A percentile compares a stretch with the other conserved stretches of the same genome.
Evolutionary conservation across 2,113 vertebrate species (phyloP).

Genomic region (Trichomycterus rosablanca): DNA sequence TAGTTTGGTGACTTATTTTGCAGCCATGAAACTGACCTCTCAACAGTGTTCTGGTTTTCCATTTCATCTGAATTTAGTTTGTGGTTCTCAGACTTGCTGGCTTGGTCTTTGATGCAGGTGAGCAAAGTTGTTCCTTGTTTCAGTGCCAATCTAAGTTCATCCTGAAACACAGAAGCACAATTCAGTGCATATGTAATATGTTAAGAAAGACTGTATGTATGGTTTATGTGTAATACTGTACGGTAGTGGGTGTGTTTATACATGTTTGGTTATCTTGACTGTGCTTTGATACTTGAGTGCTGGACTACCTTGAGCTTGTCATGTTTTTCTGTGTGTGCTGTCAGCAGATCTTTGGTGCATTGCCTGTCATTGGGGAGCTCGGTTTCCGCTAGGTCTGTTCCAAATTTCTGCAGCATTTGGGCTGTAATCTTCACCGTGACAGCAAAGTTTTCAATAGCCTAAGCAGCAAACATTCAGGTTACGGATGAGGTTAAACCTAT

Average conservation of each 20-base stretch:
- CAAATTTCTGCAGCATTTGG: constrained; percentile 87
- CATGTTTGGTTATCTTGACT: too few species aligned
- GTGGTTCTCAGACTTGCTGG: constrained; percentile 68
- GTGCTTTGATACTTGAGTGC: background rate
- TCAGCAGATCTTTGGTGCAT: constrained; percentile 83
- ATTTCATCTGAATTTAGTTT: constrained; percentile 79
- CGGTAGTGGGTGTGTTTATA: background rate
- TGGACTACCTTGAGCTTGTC: constrained; percentile 76
- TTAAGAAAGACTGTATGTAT: background rate
- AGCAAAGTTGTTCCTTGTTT: constrained; percentile 85
- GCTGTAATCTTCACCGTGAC: constrained; percentile 88
- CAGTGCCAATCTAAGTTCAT: constrained; percentile 80
- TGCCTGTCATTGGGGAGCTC: constrained; percentile 84
- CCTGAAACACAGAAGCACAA: constrained; percentile 61
- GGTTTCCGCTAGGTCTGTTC: constrained; percentile 77
- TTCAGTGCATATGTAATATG: background rate
- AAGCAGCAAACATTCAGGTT: background rate
- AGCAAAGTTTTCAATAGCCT: constrained; percentile 96
- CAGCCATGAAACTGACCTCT: constrained; percentile 68
- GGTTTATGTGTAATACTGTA: background rate
- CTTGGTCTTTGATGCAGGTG: constrained; percentile 81
- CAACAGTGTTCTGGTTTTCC: constrained; percentile 85
- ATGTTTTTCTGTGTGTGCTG: constrained; percentile 73
- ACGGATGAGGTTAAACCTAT: too few species aligned
- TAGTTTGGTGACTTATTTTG: too few species aligned